Evolutionary conservation across 2,888 invertebrate genomes (phyloP).

Genomic region (Thysanoteuthis rhombus): DNA sequence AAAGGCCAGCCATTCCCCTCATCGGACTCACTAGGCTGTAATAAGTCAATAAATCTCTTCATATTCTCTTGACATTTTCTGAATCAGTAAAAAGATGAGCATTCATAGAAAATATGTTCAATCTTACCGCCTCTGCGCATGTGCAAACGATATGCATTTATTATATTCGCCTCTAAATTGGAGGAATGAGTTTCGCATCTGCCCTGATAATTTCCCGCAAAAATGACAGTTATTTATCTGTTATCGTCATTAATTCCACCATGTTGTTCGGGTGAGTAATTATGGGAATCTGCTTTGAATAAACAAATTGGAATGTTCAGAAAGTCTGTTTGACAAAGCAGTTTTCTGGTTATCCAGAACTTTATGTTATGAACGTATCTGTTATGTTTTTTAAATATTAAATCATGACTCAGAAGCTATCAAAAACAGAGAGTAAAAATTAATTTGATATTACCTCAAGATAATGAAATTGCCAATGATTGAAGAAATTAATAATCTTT

Average conservation of each 20-base stretch:
- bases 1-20: neutral
- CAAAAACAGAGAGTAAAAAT: no score
- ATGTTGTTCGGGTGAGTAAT: neutral
- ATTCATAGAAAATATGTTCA: neutral
- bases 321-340: no score
- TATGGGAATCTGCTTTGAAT: neutral
- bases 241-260: neutral
- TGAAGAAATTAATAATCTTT: no score
- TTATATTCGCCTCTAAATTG: no score
- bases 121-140: neutral
- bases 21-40: neutral
- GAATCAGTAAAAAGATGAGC: neutral
- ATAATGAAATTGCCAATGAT: no score
- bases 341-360: no score
- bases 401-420: no score
- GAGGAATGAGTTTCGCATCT: neutral
- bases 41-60: neutral
- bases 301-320: no score
- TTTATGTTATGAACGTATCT: no score
- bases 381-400: no score
- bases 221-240: neutral
- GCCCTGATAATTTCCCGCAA: neutral
- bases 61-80: neutral
- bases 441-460: no score
- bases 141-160: neutral